Percentiles rank a stretch among this genome's conserved stretches.
Evolutionary conservation across 2,888 invertebrate genomes (phyloP).

Genomic region (Geophilus truncorum): DNA sequence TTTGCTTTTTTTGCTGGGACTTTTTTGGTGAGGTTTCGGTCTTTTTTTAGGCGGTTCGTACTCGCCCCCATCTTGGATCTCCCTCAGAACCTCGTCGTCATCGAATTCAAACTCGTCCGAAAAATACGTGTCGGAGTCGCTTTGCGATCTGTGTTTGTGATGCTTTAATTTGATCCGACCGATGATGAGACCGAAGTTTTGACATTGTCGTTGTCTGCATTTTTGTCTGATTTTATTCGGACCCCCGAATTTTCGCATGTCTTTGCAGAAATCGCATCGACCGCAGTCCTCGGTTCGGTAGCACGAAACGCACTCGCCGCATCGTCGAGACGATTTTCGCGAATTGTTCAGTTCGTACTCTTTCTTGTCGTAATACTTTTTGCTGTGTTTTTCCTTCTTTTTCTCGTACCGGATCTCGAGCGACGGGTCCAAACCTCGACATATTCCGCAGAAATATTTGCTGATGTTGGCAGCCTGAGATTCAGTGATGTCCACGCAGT

Average conservation of each 20-base stretch:
- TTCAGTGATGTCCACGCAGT: constrained; percentile 92
- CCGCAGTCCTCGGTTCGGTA: constrained; percentile 64
- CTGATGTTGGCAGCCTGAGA: constrained; percentile 88
- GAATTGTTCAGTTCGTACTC: background rate
- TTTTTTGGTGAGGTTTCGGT: background rate
- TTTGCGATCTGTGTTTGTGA: background rate
- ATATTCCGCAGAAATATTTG: constrained; percentile 74
- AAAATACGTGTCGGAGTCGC: background rate
- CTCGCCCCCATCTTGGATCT: constrained; percentile 17
- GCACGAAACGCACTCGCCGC: constrained; percentile 73
- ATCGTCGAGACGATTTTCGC: constrained; percentile 48
- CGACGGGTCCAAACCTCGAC: constrained; percentile 62
- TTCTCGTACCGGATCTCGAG: constrained; percentile 54
- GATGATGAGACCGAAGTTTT: constrained; percentile 39
- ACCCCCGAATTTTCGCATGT: constrained; percentile 55
- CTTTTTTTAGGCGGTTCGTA: constrained; percentile 33
- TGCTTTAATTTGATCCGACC: constrained; percentile 11
- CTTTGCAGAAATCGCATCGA: constrained; percentile 59
- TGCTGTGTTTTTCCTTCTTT: constrained; percentile 44
- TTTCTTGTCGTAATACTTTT: constrained; percentile 39
- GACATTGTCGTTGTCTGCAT: constrained; percentile 46
- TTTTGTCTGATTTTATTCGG: constrained; percentile 52
- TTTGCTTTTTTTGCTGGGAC: constrained; percentile 29
- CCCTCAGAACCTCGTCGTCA: constrained; percentile 6
- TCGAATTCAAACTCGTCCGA: background rate